These are phyloP conservation scores for Psophia crepitans DNA, from an alignment of 2,113 vertebrate genomes.

Conservation along the genomic window DNA sequence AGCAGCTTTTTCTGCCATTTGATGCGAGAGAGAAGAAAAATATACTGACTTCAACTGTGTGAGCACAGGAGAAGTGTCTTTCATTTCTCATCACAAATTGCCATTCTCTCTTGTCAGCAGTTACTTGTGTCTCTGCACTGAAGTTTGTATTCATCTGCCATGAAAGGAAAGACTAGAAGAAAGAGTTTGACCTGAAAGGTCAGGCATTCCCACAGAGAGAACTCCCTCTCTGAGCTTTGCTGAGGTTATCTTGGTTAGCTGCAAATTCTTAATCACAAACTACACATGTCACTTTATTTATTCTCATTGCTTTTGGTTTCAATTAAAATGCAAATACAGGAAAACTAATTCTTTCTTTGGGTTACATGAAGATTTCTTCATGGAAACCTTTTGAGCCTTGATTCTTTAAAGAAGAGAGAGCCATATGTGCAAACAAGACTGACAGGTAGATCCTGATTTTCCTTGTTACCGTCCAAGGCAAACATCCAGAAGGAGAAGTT, in stretches of 20 bases:
- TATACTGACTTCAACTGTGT: neutral
- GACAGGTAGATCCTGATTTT: neutral
- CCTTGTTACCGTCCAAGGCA: neutral
- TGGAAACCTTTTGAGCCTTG: neutral
- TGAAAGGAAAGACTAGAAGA: constrained; percentile 12
- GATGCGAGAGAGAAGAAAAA: neutral
- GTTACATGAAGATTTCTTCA: neutral
- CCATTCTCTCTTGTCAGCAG: neutral
- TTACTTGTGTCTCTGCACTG: neutral
- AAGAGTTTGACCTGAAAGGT: neutral
- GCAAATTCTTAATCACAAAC: neutral
- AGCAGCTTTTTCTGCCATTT: neutral
- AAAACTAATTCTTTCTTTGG: neutral
- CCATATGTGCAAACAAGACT: neutral
- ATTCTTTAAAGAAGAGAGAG: neutral
- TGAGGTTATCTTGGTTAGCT: neutral
- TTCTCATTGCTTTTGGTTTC: neutral
- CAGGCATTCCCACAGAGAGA: neutral
- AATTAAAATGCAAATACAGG: neutral
- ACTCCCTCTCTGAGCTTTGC: neutral
- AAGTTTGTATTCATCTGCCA: neutral
- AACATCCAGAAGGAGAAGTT: neutral
- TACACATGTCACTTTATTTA: neutral
- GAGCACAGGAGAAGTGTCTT: neutral
- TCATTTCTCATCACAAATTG: neutral